These are phyloP conservation scores for Mohoua ochrocephala DNA, from an alignment of 2,113 vertebrate genomes.

Conservation along the genomic window DNA sequence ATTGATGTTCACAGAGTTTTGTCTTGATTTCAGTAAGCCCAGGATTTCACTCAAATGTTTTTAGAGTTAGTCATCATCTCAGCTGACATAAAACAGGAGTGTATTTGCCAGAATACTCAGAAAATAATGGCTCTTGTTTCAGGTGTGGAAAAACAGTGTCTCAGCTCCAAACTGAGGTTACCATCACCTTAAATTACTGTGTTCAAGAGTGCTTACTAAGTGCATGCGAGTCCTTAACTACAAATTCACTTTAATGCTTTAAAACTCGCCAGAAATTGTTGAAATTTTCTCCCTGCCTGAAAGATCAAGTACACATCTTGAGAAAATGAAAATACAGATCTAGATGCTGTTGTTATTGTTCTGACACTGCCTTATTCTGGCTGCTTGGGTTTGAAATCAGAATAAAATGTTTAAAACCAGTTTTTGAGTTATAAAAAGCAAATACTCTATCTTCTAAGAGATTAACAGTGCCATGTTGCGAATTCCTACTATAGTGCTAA, in stretches of 20 bases:
- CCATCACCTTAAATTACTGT: not conserved
- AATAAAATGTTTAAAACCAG: not conserved
- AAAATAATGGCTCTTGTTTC: not conserved
- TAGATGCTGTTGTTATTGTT: not conserved
- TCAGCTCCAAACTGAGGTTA: not conserved
- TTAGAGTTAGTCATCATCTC: conserved; percentile 16
- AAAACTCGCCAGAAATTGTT: not conserved
- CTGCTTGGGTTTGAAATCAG: not conserved
- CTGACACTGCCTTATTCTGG: not conserved
- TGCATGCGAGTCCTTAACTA: not conserved
- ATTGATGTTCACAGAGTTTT: not conserved
- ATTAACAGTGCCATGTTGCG: accelerated
- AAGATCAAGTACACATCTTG: not conserved
- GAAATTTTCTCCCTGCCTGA: not conserved
- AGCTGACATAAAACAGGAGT: conserved; percentile 1
- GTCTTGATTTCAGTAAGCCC: not conserved
- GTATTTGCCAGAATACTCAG: not conserved
- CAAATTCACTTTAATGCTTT: not conserved
- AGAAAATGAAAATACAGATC: not conserved
- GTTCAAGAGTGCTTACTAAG: not conserved
- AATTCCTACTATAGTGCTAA: not conserved
- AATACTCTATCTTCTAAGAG: not conserved
- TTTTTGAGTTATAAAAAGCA: not conserved
- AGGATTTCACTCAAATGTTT: conserved; percentile 3
- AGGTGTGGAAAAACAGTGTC: not conserved